Percentiles rank a stretch among this genome's conserved stretches.
These are phyloP conservation scores for Rhinella marina DNA, from an alignment of 2,797 vertebrate genomes.

Conservation along the genomic window DNA sequence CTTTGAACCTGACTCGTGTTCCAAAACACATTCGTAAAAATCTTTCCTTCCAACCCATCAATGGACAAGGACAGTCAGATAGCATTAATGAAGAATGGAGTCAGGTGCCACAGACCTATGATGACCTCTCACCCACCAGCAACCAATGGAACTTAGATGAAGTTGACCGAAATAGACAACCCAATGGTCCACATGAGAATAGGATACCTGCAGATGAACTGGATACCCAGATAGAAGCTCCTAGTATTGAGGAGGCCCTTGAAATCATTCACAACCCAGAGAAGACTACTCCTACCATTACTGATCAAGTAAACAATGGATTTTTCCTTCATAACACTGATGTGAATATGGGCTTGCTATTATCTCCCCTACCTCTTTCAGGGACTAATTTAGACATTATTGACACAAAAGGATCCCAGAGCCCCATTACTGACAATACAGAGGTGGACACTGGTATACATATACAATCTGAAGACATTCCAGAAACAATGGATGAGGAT, in stretches of 20 bases:
- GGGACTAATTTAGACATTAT: constrained; percentile 77
- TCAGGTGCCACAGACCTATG: constrained; percentile 51
- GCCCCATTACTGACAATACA: constrained; percentile 84
- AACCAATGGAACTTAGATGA: constrained; percentile 71
- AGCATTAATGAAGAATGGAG: constrained; percentile 85
- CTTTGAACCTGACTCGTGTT: constrained; percentile 79
- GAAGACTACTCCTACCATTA: constrained; percentile 77
- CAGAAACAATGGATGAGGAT: constrained; percentile 94
- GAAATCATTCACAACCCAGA: constrained; percentile 90
- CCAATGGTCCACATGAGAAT: constrained; percentile 82
- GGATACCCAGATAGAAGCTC: constrained; percentile 78
- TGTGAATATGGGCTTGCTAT: constrained; percentile 74
- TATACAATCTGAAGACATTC: constrained; percentile 92
- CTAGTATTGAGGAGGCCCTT: constrained; percentile 91
- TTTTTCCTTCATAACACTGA: constrained; percentile 92
- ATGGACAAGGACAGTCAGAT: constrained; percentile 80
- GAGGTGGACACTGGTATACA: constrained; percentile 96
- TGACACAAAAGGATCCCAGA: constrained; percentile 81
- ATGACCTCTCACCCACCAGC: constrained; percentile 53
- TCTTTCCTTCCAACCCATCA: constrained; percentile 90
- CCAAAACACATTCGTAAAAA: constrained; percentile 85
- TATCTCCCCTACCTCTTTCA: constrained; percentile 66
- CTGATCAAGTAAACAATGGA: constrained; percentile 82
- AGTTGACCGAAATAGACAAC: constrained; percentile 72
- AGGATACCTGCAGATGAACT: constrained; percentile 77